phyloP scores from a whole-genome alignment of 2,888 invertebrate genomes.

The Holacanthella duospinosa region DNA sequence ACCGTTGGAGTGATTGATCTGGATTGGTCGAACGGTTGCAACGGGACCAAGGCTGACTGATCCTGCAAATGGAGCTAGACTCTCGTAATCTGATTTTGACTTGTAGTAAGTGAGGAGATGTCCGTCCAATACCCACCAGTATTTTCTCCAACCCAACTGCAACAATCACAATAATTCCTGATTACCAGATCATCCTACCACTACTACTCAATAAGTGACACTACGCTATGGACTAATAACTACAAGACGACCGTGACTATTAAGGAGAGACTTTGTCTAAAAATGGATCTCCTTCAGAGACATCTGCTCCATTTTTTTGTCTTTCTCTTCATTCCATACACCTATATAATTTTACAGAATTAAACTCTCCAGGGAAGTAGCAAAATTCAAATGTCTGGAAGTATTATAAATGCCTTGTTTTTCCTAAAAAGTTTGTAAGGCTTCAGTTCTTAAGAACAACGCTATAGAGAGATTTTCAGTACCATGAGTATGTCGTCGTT shows the following conservation, averaged over 20 bases:
- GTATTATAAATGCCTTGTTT: no score
- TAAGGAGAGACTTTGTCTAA: background rate
- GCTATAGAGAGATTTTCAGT: no score
- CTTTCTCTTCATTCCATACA: no score
- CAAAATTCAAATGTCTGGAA: no score
- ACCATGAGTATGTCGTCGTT: no score
- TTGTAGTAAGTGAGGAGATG: conserved; percentile 47
- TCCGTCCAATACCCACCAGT: conserved; percentile 50
- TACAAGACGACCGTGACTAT: background rate
- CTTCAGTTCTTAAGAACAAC: no score
- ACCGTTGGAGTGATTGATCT: conserved; percentile 31
- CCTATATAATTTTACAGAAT: no score
- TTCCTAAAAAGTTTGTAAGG: no score
- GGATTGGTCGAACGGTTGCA: conserved; percentile 31
- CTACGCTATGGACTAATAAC: background rate
- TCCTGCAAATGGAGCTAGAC: conserved; percentile 47
- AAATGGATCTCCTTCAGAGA: background rate
- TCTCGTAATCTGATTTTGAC: conserved; percentile 47
- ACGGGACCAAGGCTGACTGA: conserved; percentile 43
- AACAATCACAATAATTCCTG: conserved; percentile 25
- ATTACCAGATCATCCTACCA: no score
- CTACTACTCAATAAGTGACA: no score
- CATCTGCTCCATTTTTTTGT: no score
- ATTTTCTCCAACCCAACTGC: conserved; percentile 47
- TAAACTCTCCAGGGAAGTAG: no score